Evolutionary conservation across 1,140 invertebrate species (phyloP), one percentile per base, ranked within the genome.

Genomic region (Zaprionus nigranus): DNA sequence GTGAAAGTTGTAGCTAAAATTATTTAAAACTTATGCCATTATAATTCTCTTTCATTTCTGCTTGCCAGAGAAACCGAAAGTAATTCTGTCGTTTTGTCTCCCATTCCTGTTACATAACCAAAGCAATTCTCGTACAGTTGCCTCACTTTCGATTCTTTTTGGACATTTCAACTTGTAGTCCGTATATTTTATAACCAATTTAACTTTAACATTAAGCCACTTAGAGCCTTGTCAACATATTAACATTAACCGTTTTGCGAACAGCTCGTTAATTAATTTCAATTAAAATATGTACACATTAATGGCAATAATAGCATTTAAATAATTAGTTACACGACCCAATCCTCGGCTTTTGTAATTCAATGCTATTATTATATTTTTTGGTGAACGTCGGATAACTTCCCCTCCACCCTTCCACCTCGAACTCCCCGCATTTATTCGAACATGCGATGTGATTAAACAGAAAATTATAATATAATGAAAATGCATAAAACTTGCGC

Each of bases 251-350:
- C 28, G 62, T 67, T 75, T 63, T 46, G 38, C 54, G 67, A 54
- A 73, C 60, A 70, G 63, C 73, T 72, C 68, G 75, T 75, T 87
- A 87, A 87, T 87, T 84, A 81, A 88, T 88, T 81, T 76, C 71
- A 88, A 88, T 87, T 88, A 75, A 88, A 79, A 76, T 79, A 72
- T 79, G 78, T 30, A 34, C 62, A 40, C 68, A 65, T 86, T 87
- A 87, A 87, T 87, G 72, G 53, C 40, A 53, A 54, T 81, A 87
- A 87, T 71, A 84, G 68, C 68, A 87, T 87, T 87, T 78, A 76
- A 87, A 88, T 88, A 87, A 88, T 87, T 83, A 88, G 80, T 88
- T 87, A 84, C 78, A 84, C 71, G 75, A 46, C 49, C 63, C 68
- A 57, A 59, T 54, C 53, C 36, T 13, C 30, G 49, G 38, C 38